These are phyloP conservation scores for Lampropteryx suffumata DNA, from an alignment of 2,888 invertebrate species.

Conservation along the genomic window DNA sequence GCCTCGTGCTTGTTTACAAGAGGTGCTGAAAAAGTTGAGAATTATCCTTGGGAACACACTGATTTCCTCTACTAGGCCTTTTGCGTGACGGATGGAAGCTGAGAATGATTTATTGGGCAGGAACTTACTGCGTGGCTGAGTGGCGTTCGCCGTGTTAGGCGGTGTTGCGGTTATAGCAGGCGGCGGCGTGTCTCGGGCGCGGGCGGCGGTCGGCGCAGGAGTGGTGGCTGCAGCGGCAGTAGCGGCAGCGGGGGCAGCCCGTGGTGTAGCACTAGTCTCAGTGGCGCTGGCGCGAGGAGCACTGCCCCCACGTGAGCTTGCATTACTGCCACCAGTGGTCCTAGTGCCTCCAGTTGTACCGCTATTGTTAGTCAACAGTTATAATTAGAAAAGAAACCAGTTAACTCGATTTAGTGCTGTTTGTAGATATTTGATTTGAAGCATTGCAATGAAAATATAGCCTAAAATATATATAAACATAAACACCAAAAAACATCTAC, in stretches of 20 bases:
- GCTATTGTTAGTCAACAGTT: conserved; percentile 49
- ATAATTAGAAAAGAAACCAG: conserved; percentile 21
- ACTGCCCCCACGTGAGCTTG: conserved; percentile 75
- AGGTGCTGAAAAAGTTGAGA: no score
- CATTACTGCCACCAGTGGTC: conserved; percentile 58
- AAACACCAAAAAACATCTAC: no score
- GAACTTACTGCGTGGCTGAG: conserved; percentile 48
- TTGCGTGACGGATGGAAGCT: no score
- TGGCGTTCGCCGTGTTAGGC: conserved; percentile 47
- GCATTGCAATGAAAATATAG: no score
- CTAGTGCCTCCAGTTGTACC: conserved; percentile 52
- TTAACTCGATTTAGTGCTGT: no score
- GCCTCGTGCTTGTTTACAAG: no score
- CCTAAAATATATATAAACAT: no score
- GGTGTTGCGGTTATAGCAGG: conserved; percentile 37
- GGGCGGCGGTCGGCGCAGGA: conserved; percentile 35
- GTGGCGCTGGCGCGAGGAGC: conserved; percentile 61
- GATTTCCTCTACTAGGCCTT: no score
- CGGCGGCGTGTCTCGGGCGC: conserved; percentile 44
- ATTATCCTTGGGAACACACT: no score
- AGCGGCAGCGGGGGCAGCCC: conserved; percentile 62
- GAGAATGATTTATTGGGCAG: no score
- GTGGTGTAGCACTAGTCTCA: conserved; percentile 43
- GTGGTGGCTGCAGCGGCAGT: conserved; percentile 44
- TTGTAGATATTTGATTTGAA: no score